Evolutionary conservation across 2,888 invertebrate species (phyloP), one percentile per base, ranked within the genome.

Genomic region (Campopleginae sp.): DNA sequence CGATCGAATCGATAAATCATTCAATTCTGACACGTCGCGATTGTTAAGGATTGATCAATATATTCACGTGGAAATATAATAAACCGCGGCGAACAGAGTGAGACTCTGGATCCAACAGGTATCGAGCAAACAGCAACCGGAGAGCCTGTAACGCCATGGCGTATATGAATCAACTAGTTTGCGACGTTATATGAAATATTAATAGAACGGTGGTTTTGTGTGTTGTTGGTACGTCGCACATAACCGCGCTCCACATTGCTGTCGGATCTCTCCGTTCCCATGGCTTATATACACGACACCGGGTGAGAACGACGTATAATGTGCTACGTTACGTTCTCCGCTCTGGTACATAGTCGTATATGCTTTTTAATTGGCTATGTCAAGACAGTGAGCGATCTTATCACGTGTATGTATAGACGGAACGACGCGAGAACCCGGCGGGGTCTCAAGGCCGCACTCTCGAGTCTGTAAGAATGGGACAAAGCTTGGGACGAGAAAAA

Each of bases 131-230:
- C 5, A 54, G 58, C 68, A 31, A n/a, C n/a, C 17, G 14, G 46
- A 46, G 27, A 46, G 58, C 58, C 12, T 27, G 58, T 5, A 27
- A 8, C 12, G 14, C 27, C 27, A 58, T 58, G 58, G 58, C 27
- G 27, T 27, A 58, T 58, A 70, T 74, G 66, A 74, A 82, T 46
- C 66, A 71, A 71, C 51, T 71, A 23, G 61, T 63, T 77, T 74
- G 81, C 84, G 83, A 80, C 84, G 85, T 78, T 81, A 80, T 85
- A 88, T 89, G 88, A 90, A 89, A 90, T 89, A 89, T 89, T 89
- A 89, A 90, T 88, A 87, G 88, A 88, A 87, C 63, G 82, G 85
- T 58, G 54, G 19, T 86, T 87, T 87, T 85, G 86, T 83, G 44
- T 68, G n/a, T 66, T 54, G 54, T 31, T 38, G 33, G 23, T 48